Evolutionary conservation across 2,888 invertebrate genomes (phyloP), one percentile per base, ranked within the genome.

Genomic region (Sphinx pinastri): DNA sequence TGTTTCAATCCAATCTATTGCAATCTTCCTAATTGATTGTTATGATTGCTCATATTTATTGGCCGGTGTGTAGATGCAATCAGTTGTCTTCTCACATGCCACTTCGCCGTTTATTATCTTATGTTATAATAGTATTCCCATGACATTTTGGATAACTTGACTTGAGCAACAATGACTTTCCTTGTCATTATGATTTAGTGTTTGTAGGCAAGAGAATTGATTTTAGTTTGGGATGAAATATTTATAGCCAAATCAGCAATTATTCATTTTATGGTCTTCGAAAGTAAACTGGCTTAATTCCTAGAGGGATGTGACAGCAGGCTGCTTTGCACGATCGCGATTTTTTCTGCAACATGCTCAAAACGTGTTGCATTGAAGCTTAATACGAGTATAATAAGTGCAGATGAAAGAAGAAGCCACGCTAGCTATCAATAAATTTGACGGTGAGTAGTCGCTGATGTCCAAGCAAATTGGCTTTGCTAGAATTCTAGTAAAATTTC

Each of bases 11-110:
- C 82, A 80, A 87, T 87, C 84, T 83, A 81, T 83, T 79, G 87
- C 86, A 87, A 88, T 88, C 84, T 84, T 75, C 80, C 81, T 89
- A 89, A 89, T 88, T 88, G 89, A 89, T 89, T 88, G 86, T 88
- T 88, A 80, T 88, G 86, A 88, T 88, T 87, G 87, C 76, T 80
- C 84, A 85, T 88, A 85, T 87, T 88, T 84, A 82, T 78, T 79
- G 81, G 78, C 79, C 75, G 76, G 81, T 68, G 71, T 57, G 73
- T 70, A 71, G 74, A 78, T 77, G 73, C 71, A 79, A 77, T 76
- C 76, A 58, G 69, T 60, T 60, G 52, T 59, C 63, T 63, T 63
- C 47, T 63, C 38, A 71, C 72, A 71, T 73, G 75, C 74, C 31
- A 75, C 72, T 73, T 75, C 72, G 58, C 73, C 66, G 74, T 72